Conservation (phyloP, 2,797 vertebrate species). For the Eulemur albifrons region DNA sequence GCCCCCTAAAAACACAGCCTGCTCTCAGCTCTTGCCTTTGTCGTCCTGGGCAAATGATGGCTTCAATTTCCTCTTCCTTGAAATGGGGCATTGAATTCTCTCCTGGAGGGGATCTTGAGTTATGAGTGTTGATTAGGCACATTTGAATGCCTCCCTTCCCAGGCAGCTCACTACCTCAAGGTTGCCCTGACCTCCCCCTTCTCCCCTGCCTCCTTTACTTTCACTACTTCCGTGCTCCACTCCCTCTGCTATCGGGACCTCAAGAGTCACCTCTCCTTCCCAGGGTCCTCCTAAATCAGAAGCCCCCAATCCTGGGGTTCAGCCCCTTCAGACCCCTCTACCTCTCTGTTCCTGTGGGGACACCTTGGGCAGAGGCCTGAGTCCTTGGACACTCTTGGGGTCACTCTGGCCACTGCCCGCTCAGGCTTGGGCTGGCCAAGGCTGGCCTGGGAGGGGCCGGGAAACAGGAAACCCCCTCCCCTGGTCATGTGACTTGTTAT, state of each 20-base stretch:
- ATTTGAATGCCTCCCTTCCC: not conserved
- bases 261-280: not conserved
- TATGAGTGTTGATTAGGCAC: not conserved
- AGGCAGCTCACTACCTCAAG: not conserved
- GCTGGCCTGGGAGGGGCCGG: constrained; percentile 41
- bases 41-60: not conserved
- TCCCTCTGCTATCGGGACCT: not conserved
- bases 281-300: not conserved
- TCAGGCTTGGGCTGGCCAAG: not conserved
- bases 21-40: not conserved
- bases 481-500: constrained; percentile 58
- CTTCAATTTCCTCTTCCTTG: not conserved
- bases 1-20: not conserved
- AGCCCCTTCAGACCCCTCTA: not conserved
- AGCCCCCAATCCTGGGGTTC: not conserved
- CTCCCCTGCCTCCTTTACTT: not conserved
- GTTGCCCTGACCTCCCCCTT: not conserved
- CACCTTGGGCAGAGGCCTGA: not conserved
- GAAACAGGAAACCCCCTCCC: constrained; percentile 70
- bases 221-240: not conserved
- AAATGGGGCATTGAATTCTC: not conserved
- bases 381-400: not conserved
- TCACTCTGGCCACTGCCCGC: not conserved
- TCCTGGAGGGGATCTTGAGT: not conserved
- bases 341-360: not conserved